Base-by-base conservation (phyloP, 2,888 invertebrate species). In the Drosophila leonis region DNA sequence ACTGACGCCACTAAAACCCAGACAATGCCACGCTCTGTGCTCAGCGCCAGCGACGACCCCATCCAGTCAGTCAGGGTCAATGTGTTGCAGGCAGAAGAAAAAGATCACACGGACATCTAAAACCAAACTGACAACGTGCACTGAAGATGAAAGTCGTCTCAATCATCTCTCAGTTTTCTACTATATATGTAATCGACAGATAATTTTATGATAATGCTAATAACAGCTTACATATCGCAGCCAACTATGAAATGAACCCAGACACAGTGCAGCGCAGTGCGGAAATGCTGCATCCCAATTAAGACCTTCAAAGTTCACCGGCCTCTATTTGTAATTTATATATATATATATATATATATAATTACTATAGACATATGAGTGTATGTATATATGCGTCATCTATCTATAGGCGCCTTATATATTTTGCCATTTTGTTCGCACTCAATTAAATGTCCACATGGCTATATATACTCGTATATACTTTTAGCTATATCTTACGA, bases 21-120 rank as follows among this genome's bases (percentile, higher is more conserved):
- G 75, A 82, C 88, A 84, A 84, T 85, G 78, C 65, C 42, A 29
- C 63, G 57, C 78, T 78, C 78, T 84, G 83, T 84, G 56, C 39
- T 44, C 77, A 15, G 9, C 44, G 65, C 64, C 27, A 33, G 42
- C 24, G 39, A 44, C 52, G 70, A 78, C 37, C 59, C 20, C 64
- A 44, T 52, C 56, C 56, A 27, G 42, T 44, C 66, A 65, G 54
- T 80, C 88, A 83, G 88, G 88, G 85, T 83, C 88, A 85, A 82
- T 85, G 85, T 80, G 88, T 80, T 75, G 87, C 76, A 71, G 84
- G 66, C 73, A 57, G 65, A 54, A 62, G 66, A 41, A 24, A 65
- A 64, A 66, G 52, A 65, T 60, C 76, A 69, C 46, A 72, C 64
- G 20, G 31, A 80, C 67, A 35, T 71, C 65, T 60, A 52, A 70